phyloP scores from a whole-genome alignment of 2,888 invertebrate species.

The Brenthis hecate region DNA sequence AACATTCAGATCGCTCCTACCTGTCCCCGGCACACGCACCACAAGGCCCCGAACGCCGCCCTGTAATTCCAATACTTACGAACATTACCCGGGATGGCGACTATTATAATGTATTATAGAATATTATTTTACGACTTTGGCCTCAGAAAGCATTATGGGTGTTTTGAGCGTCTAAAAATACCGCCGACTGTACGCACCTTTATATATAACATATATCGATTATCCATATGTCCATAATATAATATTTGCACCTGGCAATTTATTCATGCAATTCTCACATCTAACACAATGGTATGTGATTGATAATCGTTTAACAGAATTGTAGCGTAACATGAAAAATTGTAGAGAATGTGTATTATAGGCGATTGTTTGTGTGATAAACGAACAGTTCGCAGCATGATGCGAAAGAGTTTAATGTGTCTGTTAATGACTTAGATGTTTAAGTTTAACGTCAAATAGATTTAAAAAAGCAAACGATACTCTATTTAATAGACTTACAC shows the following conservation, averaged over 20 bases:
- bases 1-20: neutral
- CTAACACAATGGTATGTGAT: conserved; percentile 4
- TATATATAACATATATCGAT: conserved; percentile 35
- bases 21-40: conserved; percentile 47
- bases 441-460: conserved; percentile 21
- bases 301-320: conserved; percentile 16
- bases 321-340: conserved; percentile 6
- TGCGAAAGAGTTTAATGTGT: conserved; percentile 29
- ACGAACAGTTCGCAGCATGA: conserved; percentile 29
- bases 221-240: conserved; percentile 33
- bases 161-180: conserved; percentile 72
- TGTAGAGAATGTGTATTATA: conserved; percentile 18
- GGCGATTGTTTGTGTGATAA: conserved; percentile 32
- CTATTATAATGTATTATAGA: conserved; percentile 82
- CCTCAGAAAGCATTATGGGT: conserved; percentile 66
- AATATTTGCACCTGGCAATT: conserved; percentile 32
- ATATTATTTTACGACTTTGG: conserved; percentile 78
- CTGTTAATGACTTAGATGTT: conserved; percentile 26
- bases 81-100: conserved; percentile 77
- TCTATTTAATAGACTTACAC: conserved; percentile 15
- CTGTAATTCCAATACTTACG: conserved; percentile 81
- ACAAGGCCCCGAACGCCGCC: conserved; percentile 72
- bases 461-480: conserved; percentile 13
- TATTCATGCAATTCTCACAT: conserved; percentile 28
- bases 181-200: conserved; percentile 59